These are phyloP conservation scores for Tetrao urogallus DNA, from an alignment of 2,113 vertebrate species.

Conservation along the genomic window DNA sequence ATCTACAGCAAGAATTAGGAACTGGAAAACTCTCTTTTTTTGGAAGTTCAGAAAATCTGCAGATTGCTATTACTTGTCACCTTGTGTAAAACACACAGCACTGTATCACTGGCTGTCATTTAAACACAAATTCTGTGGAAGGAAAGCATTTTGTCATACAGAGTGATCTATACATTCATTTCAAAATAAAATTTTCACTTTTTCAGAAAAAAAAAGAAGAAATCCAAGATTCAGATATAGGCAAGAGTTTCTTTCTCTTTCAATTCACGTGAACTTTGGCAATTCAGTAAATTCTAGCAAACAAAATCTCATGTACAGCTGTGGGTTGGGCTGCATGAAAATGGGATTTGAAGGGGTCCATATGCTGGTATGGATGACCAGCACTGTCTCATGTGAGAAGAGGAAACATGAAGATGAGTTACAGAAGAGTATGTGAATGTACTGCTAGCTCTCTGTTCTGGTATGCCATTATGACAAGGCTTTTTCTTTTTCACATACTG, in stretches of 20 bases:
- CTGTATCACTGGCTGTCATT: not conserved
- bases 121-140: not conserved
- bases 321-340: not conserved
- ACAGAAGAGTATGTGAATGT: not conserved
- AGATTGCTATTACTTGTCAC: not conserved
- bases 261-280: not conserved
- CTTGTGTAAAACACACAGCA: not conserved
- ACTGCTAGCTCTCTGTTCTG: not conserved
- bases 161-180: not conserved
- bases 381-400: fast-evolving
- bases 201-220: not conserved
- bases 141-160: not conserved
- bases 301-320: not conserved
- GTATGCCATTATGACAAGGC: not conserved
- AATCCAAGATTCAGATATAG: not conserved
- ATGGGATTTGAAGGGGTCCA: not conserved
- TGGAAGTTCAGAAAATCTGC: not conserved
- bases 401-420: not conserved
- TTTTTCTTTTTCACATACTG: not conserved
- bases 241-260: not conserved
- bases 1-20: not conserved
- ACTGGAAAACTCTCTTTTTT: not conserved
- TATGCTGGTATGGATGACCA: not conserved
- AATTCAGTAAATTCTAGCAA: not conserved
- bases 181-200: not conserved